Conservation (phyloP, 2,888 invertebrate species). For the Sphinx pinastri region DNA sequence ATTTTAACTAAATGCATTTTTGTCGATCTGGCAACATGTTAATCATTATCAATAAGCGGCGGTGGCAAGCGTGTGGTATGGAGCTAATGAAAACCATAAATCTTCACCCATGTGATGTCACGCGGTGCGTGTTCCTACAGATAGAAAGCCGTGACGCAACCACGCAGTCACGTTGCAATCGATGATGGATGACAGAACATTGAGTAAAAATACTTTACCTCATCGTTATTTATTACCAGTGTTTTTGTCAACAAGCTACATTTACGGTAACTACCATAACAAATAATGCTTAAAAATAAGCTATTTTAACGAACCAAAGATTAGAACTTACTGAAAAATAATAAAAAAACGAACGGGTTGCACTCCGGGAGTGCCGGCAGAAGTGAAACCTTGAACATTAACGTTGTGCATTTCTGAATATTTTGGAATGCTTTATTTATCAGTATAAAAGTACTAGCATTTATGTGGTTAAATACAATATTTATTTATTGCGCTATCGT, state of each 20-base stretch:
- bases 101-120: constrained; percentile 47
- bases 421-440: no score
- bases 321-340: no score
- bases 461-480: no score
- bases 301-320: no score
- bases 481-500: no score
- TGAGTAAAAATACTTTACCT: constrained; percentile 34
- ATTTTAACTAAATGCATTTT: constrained; percentile 47
- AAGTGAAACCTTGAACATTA: no score
- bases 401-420: no score
- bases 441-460: no score
- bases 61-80: constrained; percentile 44
- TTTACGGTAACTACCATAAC: background rate
- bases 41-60: constrained; percentile 48
- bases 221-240: background rate
- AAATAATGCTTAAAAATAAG: background rate
- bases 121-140: constrained; percentile 36
- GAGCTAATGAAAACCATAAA: constrained; percentile 62
- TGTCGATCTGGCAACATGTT: constrained; percentile 42
- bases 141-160: constrained; percentile 70
- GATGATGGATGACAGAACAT: constrained; percentile 36
- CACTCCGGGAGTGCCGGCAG: no score
- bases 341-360: no score
- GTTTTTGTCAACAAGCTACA: background rate
- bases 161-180: constrained; percentile 36